Evolutionary conservation across 2,113 vertebrate species (phyloP), one percentile per base, ranked within the genome.

Genomic region (Ornithorhynchus anatinus): DNA sequence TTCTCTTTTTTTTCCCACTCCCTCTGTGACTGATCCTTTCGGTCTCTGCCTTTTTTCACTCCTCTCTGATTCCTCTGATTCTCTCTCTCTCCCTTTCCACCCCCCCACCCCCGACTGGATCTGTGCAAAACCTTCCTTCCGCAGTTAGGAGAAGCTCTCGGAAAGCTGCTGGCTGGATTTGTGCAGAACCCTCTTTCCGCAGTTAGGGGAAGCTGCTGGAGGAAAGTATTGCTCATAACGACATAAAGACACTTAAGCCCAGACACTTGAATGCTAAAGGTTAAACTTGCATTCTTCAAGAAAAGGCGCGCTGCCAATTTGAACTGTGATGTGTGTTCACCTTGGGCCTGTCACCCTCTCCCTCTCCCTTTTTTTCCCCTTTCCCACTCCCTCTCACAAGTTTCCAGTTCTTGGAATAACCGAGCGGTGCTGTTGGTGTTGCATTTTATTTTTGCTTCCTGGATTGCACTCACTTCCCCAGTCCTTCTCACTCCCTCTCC

Each of bases 201-300:
- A 84, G 76, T 83, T 84, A 86, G 83, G 84, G 88, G 87, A 86
- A 58, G 57, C 84, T 68, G 77, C 78, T 63, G 88, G 71, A 82
- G 88, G 88, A 77, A 91, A 90, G 85, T 83, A 83, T 83, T 86
- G 87, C 89, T 91, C 88, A 75, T 80, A 86, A 87, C 69, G 82
- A 91, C 88, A 75, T 80, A 86, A 87, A 67, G 82, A 91, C 81
- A 90, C 90, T 90, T 86, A 78, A 91, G 86, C 87, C 87, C 81
- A 69, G 77, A 90, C 89, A 89, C 90, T 91, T 76, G 89, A 87
- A 92, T 89, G 90, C 89, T 90, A 92, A 92, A 93, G 90, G 92
- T 92, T 92, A 92, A 90, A 91, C 87, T 83, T 83, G 84, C 89
- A 87, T 87, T 87, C 89, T 92, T 86, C 76, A 63, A 86, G 90